phyloP scores from a whole-genome alignment of 1,140 invertebrate species.

The Planococcus citri region DNA sequence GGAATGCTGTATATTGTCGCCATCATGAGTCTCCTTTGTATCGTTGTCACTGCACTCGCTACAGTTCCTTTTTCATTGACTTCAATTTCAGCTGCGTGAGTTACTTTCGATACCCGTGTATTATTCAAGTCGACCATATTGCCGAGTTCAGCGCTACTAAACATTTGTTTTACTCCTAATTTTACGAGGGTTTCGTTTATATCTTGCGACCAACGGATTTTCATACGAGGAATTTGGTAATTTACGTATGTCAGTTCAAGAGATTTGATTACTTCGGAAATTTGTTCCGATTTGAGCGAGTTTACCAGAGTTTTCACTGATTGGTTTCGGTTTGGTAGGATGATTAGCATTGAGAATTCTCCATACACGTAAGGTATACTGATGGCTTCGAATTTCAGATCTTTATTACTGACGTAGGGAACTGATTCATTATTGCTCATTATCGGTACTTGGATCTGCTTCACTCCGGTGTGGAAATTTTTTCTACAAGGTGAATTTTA shows the following conservation, averaged over 20 bases:
- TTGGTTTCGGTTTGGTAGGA: not conserved
- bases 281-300: not conserved
- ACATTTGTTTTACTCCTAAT: not conserved
- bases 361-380: not conserved
- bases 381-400: not conserved
- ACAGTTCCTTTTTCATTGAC: not conserved
- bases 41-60: not conserved
- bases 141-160: not conserved
- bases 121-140: not conserved
- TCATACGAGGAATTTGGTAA: not conserved
- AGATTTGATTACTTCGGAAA: not conserved
- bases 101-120: not conserved
- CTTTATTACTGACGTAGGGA: not conserved
- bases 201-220: not conserved
- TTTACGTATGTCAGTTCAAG: not conserved
- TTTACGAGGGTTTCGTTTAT: not conserved
- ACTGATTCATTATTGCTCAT: not conserved
- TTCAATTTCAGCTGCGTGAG: slow-evolving; percentile 3
- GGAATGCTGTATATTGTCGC: not conserved
- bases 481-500: not conserved
- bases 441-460: not conserved
- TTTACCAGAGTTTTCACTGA: not conserved
- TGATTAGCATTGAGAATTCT: not conserved
- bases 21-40: not conserved
- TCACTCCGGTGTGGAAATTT: not conserved